Base-by-base conservation (phyloP, 1,140 invertebrate genomes). In the Triops longicaudatus region DNA sequence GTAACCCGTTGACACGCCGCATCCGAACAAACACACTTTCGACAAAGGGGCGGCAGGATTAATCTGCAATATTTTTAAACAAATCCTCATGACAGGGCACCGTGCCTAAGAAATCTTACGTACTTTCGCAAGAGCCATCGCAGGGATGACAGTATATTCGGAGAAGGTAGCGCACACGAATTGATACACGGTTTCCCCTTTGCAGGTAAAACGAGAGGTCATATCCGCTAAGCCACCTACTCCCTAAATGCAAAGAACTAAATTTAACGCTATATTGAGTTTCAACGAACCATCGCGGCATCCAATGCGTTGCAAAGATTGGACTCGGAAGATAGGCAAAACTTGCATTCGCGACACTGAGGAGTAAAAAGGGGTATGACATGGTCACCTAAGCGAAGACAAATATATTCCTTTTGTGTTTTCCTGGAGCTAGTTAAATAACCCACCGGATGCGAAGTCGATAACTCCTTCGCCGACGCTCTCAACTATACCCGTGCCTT, bases 1-100 rank as follows among this genome's bases (percentile, higher is more conserved):
- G 87, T 86, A 80, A 84, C 85, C 85, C 71, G 85, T 86, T 26
- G 83, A 78, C 71, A 85, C 80, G 11, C 89, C 90, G 86, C 89
- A 90, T n/a, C 90, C 90, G 22, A 89, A 81, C n/a, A 88, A 80
- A 79, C 86, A 87, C 10, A 87, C 84, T 79, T 86, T 86, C 3
- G 88, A 83, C 73, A 88, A 79, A 4, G 85, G 83, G 22, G 87
- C 87, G 44, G 78, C 75, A 17, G 79, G 79, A 79, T 85, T 80
- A 17, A 88, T 78, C 78, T 78, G 22, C 14, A 71, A 63, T 11
- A 1, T 2, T 14, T 63, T 63, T 14, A 63, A 63, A 22, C 50
- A 63, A 63, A 63, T 63, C 6, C 1, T 0, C 6, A 17, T 63
- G 22, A 0, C 14, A 0, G 5, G 50, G 50, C 17, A 5, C 17